These are phyloP conservation scores for Caranx melampygus DNA, from an alignment of 2,113 vertebrate genomes.

Conservation along the genomic window DNA sequence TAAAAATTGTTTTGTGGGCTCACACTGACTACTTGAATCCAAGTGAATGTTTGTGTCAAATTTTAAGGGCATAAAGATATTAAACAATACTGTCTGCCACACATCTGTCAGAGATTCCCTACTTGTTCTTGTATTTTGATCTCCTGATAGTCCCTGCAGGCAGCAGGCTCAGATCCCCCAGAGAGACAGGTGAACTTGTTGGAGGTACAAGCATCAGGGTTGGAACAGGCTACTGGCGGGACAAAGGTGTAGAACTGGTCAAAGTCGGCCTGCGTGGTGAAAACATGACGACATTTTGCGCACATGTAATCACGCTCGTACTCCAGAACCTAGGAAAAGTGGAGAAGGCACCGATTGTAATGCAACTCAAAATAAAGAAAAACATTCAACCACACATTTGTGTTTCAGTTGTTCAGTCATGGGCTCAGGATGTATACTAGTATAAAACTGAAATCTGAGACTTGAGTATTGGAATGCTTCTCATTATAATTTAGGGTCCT, in stretches of 20 bases:
- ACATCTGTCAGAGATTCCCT: not conserved
- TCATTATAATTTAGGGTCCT: too few relatives aligned
- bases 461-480: too few relatives aligned
- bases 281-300: constrained; percentile 90
- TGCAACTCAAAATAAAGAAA: not conserved
- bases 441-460: too few relatives aligned
- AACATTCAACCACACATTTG: not conserved
- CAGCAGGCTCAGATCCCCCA: constrained; percentile 81
- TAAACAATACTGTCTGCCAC: not conserved
- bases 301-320: constrained; percentile 94
- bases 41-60: too few relatives aligned
- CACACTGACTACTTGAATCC: not conserved
- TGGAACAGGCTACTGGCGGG: constrained; percentile 85
- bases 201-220: constrained; percentile 87
- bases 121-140: constrained; percentile 99
- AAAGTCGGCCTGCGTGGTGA: constrained; percentile 88
- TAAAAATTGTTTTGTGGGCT: too few relatives aligned
- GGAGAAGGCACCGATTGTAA: not conserved
- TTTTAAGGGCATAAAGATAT: not conserved
- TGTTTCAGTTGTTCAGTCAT: too few relatives aligned
- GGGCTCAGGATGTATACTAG: too few relatives aligned
- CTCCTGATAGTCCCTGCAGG: constrained; percentile 96
- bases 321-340: constrained; percentile 85
- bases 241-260: constrained; percentile 90
- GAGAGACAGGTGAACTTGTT: constrained; percentile 91